phyloP scores from a whole-genome alignment of 2,888 invertebrate species.

The Eurytoma californica region DNA sequence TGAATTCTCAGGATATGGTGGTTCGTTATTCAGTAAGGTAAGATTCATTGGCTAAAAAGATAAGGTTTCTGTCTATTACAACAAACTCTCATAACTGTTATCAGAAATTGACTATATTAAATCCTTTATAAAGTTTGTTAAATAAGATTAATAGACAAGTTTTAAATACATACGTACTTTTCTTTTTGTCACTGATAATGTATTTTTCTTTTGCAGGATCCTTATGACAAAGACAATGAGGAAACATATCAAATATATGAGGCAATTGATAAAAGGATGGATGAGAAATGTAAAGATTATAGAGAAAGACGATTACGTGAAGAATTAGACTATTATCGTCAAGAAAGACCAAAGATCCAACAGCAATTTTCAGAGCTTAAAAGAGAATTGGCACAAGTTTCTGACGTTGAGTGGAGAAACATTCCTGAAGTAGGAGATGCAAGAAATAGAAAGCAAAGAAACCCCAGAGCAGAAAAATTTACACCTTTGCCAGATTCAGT shows the following conservation, averaged over 20 bases:
- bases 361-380: conserved; percentile 99
- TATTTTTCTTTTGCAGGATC: conserved; percentile 80
- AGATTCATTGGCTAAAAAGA: conserved; percentile 25
- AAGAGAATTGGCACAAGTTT: conserved; percentile 87
- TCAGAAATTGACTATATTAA: too few species aligned
- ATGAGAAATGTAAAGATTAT: conserved; percentile 98
- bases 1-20: conserved; percentile 99
- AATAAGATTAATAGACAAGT: not conserved
- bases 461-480: conserved; percentile 96
- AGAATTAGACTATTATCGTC: conserved; percentile 97
- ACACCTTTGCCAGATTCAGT: conserved; percentile 98
- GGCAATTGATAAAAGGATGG: conserved; percentile 98
- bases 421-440: conserved; percentile 99
- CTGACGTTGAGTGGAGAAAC: conserved; percentile 96
- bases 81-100: too few species aligned
- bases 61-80: too few species aligned
- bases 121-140: too few species aligned
- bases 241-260: conserved; percentile 99
- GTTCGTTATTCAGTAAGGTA: conserved; percentile 96
- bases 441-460: conserved; percentile 95
- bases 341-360: conserved; percentile 98
- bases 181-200: not conserved
- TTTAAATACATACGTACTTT: not conserved
- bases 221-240: conserved; percentile 99
- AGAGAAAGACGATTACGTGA: conserved; percentile 91